These are phyloP conservation scores for Ectemnius continuus DNA, from an alignment of 2,888 invertebrate species.

Conservation along the genomic window DNA sequence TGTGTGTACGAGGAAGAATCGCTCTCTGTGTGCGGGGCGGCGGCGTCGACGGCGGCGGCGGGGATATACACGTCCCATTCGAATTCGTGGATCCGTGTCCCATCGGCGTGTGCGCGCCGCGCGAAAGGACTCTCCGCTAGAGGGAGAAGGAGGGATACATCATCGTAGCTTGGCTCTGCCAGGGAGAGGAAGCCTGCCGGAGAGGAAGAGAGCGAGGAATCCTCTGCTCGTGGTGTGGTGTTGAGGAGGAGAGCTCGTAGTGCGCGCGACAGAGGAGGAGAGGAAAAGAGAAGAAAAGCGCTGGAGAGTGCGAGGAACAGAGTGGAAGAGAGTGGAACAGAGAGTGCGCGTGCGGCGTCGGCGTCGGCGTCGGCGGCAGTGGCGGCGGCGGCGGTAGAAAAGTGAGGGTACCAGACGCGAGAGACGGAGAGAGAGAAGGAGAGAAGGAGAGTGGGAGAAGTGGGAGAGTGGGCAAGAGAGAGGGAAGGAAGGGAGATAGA, in stretches of 20 bases:
- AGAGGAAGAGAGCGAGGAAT: no score
- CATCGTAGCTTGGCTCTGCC: no score
- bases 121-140: background rate
- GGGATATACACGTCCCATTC: constrained; percentile 36
- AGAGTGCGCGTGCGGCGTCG: constrained; percentile 4
- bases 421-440: constrained; percentile 44
- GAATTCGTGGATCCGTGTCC: constrained; percentile 32
- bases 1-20: constrained; percentile 4
- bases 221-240: no score
- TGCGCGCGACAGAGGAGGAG: constrained; percentile 34
- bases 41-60: no score
- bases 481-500: constrained; percentile 48
- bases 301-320: constrained; percentile 20
- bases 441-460: constrained; percentile 19
- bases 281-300: constrained; percentile 16
- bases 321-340: constrained; percentile 20
- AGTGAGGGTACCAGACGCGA: constrained; percentile 26
- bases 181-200: no score
- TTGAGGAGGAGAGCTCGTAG: background rate
- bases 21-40: constrained; percentile 39
- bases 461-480: constrained; percentile 23
- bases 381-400: constrained; percentile 16
- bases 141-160: background rate
- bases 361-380: constrained; percentile 10
- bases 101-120: constrained; percentile 40